Conservation (phyloP, 2,888 invertebrate species). For the Elysia crispata region DNA sequence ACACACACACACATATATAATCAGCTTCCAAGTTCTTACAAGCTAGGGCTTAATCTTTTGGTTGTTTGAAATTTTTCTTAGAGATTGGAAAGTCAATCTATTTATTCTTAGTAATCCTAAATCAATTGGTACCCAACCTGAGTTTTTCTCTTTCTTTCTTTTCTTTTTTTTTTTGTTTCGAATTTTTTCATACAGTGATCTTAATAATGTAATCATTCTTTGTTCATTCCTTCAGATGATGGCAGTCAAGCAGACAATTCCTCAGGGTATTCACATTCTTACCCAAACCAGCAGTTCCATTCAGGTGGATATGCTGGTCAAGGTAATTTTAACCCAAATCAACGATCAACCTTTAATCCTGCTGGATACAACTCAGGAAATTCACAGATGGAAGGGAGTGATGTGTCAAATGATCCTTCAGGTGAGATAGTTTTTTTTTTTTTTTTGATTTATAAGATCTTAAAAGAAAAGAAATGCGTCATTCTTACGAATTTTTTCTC, state of each 20-base stretch:
- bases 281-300: constrained; percentile 35
- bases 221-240: too few relatives aligned
- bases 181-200: too few relatives aligned
- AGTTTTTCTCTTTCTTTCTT: too few relatives aligned
- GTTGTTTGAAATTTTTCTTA: too few relatives aligned
- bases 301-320: constrained; percentile 27
- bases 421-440: constrained; percentile 35
- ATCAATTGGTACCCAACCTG: too few relatives aligned
- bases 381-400: constrained; percentile 30
- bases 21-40: too few relatives aligned
- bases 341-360: constrained; percentile 36
- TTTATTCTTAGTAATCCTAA: too few relatives aligned
- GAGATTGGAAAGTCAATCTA: too few relatives aligned
- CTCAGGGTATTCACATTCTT: constrained; percentile 22
- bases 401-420: constrained; percentile 43
- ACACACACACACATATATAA: too few relatives aligned
- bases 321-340: constrained; percentile 26
- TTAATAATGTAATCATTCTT: too few relatives aligned
- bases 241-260: constrained; percentile 39
- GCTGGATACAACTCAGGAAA: constrained; percentile 24
- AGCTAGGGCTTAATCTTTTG: too few relatives aligned
- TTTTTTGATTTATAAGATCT: neutral
- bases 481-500: too few relatives aligned
- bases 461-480: constrained; percentile 27
- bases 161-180: neutral